Conservation (phyloP, 1,140 invertebrate genomes). For the Lethocerus indicus region DNA sequence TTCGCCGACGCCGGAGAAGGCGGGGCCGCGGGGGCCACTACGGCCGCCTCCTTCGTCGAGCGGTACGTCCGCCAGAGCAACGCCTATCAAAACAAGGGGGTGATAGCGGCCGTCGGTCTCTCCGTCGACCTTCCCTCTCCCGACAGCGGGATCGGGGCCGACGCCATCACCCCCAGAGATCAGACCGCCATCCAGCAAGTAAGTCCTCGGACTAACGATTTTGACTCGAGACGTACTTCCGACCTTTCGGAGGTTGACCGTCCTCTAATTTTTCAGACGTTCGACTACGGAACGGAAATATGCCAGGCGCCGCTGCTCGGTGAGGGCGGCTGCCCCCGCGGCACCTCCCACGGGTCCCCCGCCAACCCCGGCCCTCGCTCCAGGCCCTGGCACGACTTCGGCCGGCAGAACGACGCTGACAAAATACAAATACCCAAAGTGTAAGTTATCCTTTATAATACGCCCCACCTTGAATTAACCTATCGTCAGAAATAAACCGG, state of each 20-base stretch:
- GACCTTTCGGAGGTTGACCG: not conserved
- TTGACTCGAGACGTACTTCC: not conserved
- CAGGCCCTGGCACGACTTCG: conserved; percentile 80
- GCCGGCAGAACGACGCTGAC: conserved; percentile 79
- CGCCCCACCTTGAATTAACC: no score
- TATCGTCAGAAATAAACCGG: not conserved
- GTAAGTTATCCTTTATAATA: no score
- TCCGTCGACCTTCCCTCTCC: conserved; percentile 83
- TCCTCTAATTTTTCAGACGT: conserved; percentile 39
- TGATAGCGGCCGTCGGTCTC: conserved; percentile 42
- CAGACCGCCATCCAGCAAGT: conserved; percentile 80
- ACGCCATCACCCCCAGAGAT: conserved; percentile 75
- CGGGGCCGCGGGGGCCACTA: conserved; percentile 20
- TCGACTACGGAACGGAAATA: conserved; percentile 74
- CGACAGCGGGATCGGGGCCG: conserved; percentile 78
- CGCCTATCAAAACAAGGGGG: conserved; percentile 31
- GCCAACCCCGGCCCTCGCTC: conserved; percentile 44
- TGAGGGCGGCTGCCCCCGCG: conserved; percentile 24
- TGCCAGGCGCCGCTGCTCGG: conserved; percentile 31
- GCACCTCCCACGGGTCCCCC: conserved; percentile 28
- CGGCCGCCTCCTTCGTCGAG: conserved; percentile 32
- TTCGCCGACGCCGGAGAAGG: no score
- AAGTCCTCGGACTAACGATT: conserved; percentile 22
- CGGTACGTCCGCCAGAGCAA: conserved; percentile 34
- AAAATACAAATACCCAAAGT: conserved; percentile 96